These are phyloP conservation scores for Scolopax bukidnonensis DNA, from an alignment of 2,797 vertebrate species.

Conservation along the genomic window DNA sequence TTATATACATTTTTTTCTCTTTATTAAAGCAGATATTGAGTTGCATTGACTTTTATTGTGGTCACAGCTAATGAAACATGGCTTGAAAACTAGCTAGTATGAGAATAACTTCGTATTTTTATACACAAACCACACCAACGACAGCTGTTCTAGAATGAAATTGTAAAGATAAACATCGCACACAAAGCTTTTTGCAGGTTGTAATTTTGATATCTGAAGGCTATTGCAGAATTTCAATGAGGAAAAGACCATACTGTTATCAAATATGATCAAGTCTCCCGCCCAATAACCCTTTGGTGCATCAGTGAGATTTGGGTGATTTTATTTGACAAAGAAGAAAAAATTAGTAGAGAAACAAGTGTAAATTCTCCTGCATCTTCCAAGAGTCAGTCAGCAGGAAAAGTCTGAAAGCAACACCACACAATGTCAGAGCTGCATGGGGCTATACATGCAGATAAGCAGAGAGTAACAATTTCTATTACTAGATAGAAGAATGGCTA, in stretches of 20 bases:
- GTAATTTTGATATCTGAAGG: neutral
- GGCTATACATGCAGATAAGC: neutral
- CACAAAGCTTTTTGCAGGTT: neutral
- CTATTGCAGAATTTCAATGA: neutral
- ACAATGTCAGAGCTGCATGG: neutral
- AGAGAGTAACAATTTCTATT: neutral
- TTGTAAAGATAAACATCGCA: neutral
- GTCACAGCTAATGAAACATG: neutral
- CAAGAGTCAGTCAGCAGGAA: neutral
- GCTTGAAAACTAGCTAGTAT: neutral
- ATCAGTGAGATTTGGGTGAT: neutral
- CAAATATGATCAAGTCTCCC: neutral
- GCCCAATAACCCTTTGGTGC: neutral
- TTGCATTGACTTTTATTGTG: neutral
- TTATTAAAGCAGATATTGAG: neutral
- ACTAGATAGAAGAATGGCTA: neutral
- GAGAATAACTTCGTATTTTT: neutral
- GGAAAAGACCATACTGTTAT: neutral
- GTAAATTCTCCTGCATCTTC: neutral
- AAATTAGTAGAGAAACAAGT: neutral
- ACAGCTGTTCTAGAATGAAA: neutral
- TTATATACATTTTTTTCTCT: neutral
- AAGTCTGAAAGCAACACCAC: neutral
- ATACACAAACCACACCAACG: neutral
- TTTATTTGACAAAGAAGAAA: neutral